Percentiles rank a stretch among this genome's conserved stretches.
Conservation (phyloP, 2,888 invertebrate genomes). For the Drosophila borealis region DNA sequence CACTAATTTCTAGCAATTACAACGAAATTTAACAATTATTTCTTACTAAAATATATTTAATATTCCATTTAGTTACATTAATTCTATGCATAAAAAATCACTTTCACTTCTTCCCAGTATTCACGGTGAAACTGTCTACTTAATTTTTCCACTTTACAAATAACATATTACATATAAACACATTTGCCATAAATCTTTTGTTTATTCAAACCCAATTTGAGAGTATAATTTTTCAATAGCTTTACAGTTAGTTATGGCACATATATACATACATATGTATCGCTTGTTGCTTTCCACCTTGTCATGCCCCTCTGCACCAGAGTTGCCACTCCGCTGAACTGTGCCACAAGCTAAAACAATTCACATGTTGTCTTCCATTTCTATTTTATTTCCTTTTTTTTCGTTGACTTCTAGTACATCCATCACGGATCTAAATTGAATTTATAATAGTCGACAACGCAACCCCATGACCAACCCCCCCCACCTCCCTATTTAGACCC, state of each 20-base stretch:
- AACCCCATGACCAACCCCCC: conserved; percentile 24
- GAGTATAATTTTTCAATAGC: not conserved
- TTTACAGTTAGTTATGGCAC: conserved; percentile 16
- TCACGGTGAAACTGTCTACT: too few relatives aligned
- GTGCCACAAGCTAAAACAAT: conserved; percentile 23
- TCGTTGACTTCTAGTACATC: conserved; percentile 21
- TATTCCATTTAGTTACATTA: too few relatives aligned
- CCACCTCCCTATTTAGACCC: conserved; percentile 2
- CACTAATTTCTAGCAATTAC: too few relatives aligned
- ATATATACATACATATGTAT: not conserved
- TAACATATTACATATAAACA: too few relatives aligned
- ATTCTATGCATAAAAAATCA: too few relatives aligned
- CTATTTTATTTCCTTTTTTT: conserved; percentile 10
- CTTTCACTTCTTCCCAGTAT: too few relatives aligned
- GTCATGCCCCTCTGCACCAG: not conserved
- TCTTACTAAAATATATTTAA: too few relatives aligned
- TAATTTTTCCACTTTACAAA: too few relatives aligned
- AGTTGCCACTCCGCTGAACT: not conserved
- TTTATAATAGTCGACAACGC: conserved; percentile 76
- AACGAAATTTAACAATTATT: too few relatives aligned
- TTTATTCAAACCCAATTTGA: not conserved
- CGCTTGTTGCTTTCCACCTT: not conserved
- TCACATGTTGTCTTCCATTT: conserved; percentile 10
- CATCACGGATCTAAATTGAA: conserved; percentile 70
- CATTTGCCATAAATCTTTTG: not conserved